phyloP scores from a whole-genome alignment of 2,888 invertebrate genomes.

The Brenthis ino region DNA sequence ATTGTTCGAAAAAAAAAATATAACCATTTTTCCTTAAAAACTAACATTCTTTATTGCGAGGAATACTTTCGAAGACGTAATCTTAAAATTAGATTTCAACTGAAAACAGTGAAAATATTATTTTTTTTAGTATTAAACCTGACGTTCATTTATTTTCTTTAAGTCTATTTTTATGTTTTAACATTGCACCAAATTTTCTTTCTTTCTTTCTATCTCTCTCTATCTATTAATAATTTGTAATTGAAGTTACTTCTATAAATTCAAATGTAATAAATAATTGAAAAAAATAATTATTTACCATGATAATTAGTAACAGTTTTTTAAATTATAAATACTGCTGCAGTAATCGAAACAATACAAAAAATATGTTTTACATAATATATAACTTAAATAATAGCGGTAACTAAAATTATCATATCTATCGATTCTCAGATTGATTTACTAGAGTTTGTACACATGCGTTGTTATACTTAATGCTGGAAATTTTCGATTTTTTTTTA shows the following conservation, averaged over 20 bases:
- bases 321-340: slow-evolving; percentile 14
- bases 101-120: background rate
- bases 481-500: no score
- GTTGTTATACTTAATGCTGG: no score
- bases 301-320: slow-evolving; percentile 7
- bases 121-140: background rate
- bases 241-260: background rate
- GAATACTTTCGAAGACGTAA: slow-evolving; percentile 29
- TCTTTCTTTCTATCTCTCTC: no score
- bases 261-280: background rate
- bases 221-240: no score
- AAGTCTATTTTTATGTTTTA: background rate
- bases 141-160: no score
- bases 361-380: no score
- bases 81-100: background rate
- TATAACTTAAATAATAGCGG: background rate
- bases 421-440: slow-evolving; percentile 6
- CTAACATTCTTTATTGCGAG: slow-evolving; percentile 6
- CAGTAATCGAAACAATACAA: background rate
- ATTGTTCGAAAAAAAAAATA: background rate
- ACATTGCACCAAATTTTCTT: background rate
- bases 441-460: background rate
- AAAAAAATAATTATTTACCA: background rate
- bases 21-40: background rate
- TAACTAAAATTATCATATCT: slow-evolving; percentile 12